Conservation (phyloP, 2,888 invertebrate genomes). For the Lochmaea crataegi region DNA sequence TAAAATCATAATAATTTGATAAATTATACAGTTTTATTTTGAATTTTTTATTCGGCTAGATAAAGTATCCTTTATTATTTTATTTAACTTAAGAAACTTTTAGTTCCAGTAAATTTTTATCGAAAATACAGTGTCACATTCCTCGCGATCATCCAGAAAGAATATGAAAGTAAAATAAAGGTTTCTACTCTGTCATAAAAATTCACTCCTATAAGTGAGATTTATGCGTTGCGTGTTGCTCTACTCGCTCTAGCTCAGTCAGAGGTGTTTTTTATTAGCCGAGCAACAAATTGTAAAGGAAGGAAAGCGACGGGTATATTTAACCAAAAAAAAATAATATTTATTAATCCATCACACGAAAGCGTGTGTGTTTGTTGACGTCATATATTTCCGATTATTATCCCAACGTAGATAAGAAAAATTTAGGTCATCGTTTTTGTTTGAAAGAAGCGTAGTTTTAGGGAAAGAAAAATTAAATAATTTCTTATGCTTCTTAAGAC, state of each 20-base stretch:
- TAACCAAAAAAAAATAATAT: constrained; percentile 26
- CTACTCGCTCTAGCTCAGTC: constrained; percentile 5
- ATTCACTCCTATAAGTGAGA: constrained; percentile 19
- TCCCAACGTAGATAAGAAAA: neutral
- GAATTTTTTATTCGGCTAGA: neutral
- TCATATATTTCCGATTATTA: constrained; percentile 27
- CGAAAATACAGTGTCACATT: too few species aligned
- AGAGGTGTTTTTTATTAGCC: constrained; percentile 32
- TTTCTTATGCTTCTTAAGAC: neutral
- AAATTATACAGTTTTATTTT: constrained; percentile 6
- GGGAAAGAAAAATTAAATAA: neutral
- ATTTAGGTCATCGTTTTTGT: neutral
- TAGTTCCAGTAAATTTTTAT: neutral
- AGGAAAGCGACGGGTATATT: constrained; percentile 10
- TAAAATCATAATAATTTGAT: neutral
- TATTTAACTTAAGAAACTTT: too few species aligned
- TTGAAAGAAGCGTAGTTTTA: neutral
- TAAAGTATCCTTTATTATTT: too few species aligned
- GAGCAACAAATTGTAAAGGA: constrained; percentile 27
- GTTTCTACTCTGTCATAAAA: constrained; percentile 26
- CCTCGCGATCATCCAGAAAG: too few species aligned
- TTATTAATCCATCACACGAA: constrained; percentile 35
- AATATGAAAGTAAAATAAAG: constrained; percentile 31
- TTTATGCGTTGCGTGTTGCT: constrained; percentile 31
- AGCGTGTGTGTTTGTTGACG: constrained; percentile 21